Conservation (phyloP, 2,113 vertebrate species). For the Erythrocercus mccallii region DNA sequence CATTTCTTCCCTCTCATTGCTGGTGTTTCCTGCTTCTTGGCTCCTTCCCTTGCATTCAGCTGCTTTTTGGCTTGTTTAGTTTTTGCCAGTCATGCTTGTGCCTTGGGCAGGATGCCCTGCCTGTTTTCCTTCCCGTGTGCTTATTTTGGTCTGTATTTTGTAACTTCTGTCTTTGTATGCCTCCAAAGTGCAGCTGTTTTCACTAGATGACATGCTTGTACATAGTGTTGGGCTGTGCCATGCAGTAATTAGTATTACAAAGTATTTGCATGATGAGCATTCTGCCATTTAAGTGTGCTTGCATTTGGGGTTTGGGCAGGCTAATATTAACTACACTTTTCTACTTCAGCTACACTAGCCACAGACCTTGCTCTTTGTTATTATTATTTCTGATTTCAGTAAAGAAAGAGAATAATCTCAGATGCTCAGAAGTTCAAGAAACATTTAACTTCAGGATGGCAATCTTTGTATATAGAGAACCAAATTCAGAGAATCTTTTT, state of each 20-base stretch:
- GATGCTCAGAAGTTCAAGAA: neutral
- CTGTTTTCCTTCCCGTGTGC: neutral
- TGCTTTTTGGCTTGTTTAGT: neutral
- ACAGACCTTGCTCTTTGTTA: neutral
- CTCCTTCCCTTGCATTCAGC: neutral
- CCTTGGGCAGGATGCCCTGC: neutral
- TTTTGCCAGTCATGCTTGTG: neutral
- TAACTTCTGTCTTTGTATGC: neutral
- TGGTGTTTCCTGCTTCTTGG: neutral
- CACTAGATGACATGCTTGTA: neutral
- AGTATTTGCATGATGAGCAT: neutral
- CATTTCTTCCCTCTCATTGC: neutral
- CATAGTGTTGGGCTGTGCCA: accelerated
- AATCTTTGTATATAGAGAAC: neutral
- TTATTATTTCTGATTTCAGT: neutral
- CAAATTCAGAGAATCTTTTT: neutral
- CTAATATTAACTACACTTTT: neutral
- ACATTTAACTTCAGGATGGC: neutral
- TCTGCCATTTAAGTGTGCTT: neutral
- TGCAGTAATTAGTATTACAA: neutral
- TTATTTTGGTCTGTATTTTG: neutral
- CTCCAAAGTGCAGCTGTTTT: neutral
- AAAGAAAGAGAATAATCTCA: neutral
- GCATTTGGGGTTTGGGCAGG: neutral
- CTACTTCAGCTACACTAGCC: neutral